Percentiles rank a stretch among this genome's conserved stretches.
Evolutionary conservation across 64 coral and sea anemone genomes (phyloP).

Genomic region (Montipora efflorescens): DNA sequence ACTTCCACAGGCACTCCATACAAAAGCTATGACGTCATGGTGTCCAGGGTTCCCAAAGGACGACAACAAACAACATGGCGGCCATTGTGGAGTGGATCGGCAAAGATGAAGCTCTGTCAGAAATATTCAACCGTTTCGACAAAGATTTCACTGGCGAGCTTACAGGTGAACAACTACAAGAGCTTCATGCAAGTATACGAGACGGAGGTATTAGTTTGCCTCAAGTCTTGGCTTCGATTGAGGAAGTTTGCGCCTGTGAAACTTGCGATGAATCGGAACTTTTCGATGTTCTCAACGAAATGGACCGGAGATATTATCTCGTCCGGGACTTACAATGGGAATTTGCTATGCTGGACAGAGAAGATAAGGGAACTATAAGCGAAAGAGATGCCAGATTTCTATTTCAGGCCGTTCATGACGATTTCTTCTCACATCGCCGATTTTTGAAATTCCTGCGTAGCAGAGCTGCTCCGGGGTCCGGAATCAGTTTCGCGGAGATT

Average conservation of each 20-base stretch:
- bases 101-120: conserved; percentile 77
- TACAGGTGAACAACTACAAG: conserved; percentile 81
- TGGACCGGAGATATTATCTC: conserved; percentile 97
- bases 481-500: conserved; percentile 98
- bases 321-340: conserved; percentile 96
- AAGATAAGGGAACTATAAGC: conserved; percentile 87
- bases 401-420: conserved; percentile 97
- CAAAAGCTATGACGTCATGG: conserved; percentile 45
- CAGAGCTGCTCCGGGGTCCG: conserved; percentile 87
- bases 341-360: conserved; percentile 95
- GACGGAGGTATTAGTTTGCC: conserved; percentile 90
- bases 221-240: conserved; percentile 87
- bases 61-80: conserved; percentile 86
- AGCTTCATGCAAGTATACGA: conserved; percentile 75
- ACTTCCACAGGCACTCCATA: no score
- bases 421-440: conserved; percentile 91
- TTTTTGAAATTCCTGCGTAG: conserved; percentile 93
- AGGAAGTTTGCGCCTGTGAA: conserved; percentile 82
- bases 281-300: conserved; percentile 95
- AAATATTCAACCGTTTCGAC: conserved; percentile 84
- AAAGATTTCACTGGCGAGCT: conserved; percentile 84
- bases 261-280: conserved; percentile 96
- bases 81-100: conserved; percentile 81
- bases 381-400: conserved; percentile 95
- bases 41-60: conserved; percentile 6